Percentiles rank a stretch among this genome's conserved stretches.
phyloP scores from a whole-genome alignment of 2,113 vertebrate species.

The Notechis scutatus region DNA sequence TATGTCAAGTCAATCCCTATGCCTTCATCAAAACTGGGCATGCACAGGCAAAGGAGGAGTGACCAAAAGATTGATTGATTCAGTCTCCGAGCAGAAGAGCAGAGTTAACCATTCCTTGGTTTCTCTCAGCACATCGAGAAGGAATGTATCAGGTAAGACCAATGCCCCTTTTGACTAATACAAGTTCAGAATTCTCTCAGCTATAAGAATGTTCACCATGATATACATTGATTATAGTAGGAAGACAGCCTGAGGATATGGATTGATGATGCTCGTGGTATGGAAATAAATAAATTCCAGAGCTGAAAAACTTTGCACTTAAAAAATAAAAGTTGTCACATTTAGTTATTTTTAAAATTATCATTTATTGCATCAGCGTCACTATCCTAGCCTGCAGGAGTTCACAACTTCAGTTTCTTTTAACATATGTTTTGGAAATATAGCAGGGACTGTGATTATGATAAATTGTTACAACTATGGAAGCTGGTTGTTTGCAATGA shows the following conservation, averaged over 20 bases:
- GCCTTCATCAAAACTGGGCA: no score
- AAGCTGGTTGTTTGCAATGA: not conserved
- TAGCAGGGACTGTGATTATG: not conserved
- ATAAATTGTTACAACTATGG: not conserved
- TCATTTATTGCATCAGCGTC: not conserved
- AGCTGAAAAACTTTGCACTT: not conserved
- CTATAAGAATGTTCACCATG: not conserved
- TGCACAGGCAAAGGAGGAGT: no score
- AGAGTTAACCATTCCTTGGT: no score
- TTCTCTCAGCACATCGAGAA: no score
- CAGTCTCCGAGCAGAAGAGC: no score
- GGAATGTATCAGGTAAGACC: no score
- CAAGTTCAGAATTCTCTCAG: not conserved
- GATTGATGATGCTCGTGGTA: not conserved
- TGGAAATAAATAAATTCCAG: not conserved
- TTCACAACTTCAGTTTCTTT: not conserved
- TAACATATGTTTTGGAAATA: not conserved
- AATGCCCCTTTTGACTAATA: not conserved
- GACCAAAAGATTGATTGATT: no score
- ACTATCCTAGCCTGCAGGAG: not conserved
- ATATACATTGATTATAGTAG: not conserved
- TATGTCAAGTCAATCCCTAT: no score
- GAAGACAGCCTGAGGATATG: not conserved
- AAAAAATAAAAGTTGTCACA: not conserved
- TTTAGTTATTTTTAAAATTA: not conserved